phyloP scores from a whole-genome alignment of 2,888 invertebrate species.

The Antheraea assamensis region DNA sequence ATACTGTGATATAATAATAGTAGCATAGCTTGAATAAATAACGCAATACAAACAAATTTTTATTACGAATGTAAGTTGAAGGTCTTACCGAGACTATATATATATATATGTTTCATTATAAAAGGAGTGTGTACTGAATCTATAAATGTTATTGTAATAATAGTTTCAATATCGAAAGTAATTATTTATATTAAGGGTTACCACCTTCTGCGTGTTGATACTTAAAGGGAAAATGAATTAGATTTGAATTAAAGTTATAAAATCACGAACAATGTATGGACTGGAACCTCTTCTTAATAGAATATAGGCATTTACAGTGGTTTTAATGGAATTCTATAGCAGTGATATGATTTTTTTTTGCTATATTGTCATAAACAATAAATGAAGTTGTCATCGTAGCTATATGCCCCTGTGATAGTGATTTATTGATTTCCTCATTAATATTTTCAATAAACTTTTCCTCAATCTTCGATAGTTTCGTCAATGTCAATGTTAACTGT shows the following conservation, averaged over 20 bases:
- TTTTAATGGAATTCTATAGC: too few relatives aligned
- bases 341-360: neutral
- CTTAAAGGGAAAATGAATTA: neutral
- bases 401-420: neutral
- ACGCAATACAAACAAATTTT: neutral
- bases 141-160: slow-evolving; percentile 3
- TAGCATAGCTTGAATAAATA: neutral
- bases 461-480: too few relatives aligned
- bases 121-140: neutral
- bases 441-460: neutral
- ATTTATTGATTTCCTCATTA: neutral
- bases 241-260: neutral
- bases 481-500: too few relatives aligned
- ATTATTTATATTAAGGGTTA: slow-evolving; percentile 6
- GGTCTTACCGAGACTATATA: neutral
- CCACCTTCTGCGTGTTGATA: neutral
- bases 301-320: too few relatives aligned
- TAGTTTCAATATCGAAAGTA: neutral
- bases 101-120: neutral
- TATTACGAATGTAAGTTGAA: neutral
- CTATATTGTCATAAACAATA: neutral
- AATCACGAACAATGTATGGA: neutral
- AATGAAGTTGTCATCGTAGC: neutral
- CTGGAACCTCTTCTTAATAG: too few relatives aligned
- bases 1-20: neutral